Evolutionary conservation across 2,113 vertebrate genomes (phyloP).

Genomic region (Anhinga anhinga): DNA sequence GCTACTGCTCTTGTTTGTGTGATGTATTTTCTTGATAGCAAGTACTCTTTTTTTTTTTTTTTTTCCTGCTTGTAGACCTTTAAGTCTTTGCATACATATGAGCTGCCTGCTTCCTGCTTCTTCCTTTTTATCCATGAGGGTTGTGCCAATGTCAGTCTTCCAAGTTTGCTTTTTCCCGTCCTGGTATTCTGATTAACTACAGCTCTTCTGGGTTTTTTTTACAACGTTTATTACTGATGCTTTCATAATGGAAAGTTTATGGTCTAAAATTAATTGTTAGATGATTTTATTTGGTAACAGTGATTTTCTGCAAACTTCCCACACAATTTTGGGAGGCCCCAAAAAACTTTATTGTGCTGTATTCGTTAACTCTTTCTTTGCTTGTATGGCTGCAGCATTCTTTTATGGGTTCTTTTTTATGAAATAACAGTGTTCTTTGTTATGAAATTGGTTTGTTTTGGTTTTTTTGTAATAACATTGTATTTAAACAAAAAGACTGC

Average conservation of each 20-base stretch:
- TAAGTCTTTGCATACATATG: background rate
- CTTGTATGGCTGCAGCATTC: background rate
- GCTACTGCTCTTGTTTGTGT: background rate
- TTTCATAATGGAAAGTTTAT: slow-evolving; percentile 14
- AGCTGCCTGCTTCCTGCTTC: slow-evolving; percentile 27
- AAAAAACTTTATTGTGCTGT: background rate
- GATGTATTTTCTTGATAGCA: background rate
- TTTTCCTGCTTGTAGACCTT: background rate
- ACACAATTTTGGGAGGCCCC: background rate
- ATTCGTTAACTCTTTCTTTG: background rate
- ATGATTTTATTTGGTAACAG: slow-evolving; percentile 18
- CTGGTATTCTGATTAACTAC: slow-evolving; percentile 16
- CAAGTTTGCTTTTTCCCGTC: background rate
- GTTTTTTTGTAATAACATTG: background rate
- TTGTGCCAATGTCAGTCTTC: slow-evolving; percentile 19
- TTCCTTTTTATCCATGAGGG: slow-evolving; percentile 6
- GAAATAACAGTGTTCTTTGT: background rate
- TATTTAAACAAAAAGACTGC: background rate
- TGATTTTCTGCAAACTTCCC: slow-evolving; percentile 4
- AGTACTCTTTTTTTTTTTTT: background rate
- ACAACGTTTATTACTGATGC: background rate
- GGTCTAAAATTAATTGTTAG: slow-evolving; percentile 4
- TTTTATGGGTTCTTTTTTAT: background rate
- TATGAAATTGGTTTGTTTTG: background rate
- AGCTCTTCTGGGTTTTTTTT: background rate